Base-by-base conservation (phyloP, 1,140 invertebrate species). In the Drosophila equinoxialis region DNA sequence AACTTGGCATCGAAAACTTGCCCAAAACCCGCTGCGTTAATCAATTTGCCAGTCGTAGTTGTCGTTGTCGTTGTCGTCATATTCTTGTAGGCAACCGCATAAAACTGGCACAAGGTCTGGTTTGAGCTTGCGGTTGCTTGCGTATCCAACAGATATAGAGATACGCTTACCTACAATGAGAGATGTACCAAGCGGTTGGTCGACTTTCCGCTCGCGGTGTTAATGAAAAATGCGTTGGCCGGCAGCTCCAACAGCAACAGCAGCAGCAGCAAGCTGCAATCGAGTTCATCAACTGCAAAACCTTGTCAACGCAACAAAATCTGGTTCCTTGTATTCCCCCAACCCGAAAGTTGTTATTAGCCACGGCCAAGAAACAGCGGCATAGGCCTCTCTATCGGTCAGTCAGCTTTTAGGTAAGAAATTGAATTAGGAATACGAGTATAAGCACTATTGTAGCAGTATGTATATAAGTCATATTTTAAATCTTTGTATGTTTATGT, bases 31-130 rank as follows among this genome's bases (percentile, higher is more conserved):
- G 89, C 81, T 89, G 77, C 68, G 77, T 84, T 89, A 84, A 89
- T 89, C 84, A 89, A 89, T 89, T 89, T 80, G 71, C 65, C 68
- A 72, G 74, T 69, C 54, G 66, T 55, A 60, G 48, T 66, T 65
- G 59, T 55, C 48, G 66, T 55, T 68, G 48, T n/a, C 10, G 37
- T 55, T 68, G 48, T 70, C 66, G 64, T 60, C 48, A 42, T 41
- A 30, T 57, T 48, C 39, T 68, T 14, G 42, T 42, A 30, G 20
- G 26, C 42, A 33, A 23, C 17, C 45, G 45, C 45, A 51, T 75
- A 82, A 81, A 77, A 89, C 80, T 89, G 84, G 84, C 81, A 84
- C 84, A 89, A 89, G 84, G 84, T 89, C 84, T 89, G 84, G 84
- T 89, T 89, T 78, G 71, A 65, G 65, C 55, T 77, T 71, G 79